Percentiles rank a stretch among this genome's conserved stretches.
These are phyloP conservation scores for Strigops habroptila DNA, from an alignment of 2,113 vertebrate species.

Conservation along the genomic window DNA sequence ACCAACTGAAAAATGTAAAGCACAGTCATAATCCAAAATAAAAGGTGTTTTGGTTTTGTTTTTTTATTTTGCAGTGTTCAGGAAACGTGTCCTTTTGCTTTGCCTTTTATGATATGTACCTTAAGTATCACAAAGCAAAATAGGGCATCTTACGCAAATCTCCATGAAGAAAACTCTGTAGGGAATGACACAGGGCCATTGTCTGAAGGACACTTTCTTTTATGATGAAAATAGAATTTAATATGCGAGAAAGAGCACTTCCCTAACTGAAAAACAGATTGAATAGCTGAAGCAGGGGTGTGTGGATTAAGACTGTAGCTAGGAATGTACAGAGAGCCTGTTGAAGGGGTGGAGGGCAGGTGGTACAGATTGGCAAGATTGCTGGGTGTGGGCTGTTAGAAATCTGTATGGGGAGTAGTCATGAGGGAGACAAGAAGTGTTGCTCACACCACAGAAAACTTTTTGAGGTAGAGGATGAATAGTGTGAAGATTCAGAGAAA, in stretches of 20 bases:
- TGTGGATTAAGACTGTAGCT: conserved; percentile 41
- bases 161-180: not conserved
- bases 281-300: conserved; percentile 49
- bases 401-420: conserved; percentile 30
- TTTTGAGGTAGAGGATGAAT: conserved; percentile 14
- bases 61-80: not conserved
- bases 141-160: not conserved
- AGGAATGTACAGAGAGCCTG: conserved; percentile 58
- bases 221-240: not conserved
- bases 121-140: not conserved
- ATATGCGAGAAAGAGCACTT: conserved; percentile 36
- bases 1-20: not conserved
- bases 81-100: not conserved
- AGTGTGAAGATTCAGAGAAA: not conserved
- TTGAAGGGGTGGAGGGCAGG: conserved; percentile 69
- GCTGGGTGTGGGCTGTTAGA: conserved; percentile 47
- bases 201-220: conserved; percentile 19
- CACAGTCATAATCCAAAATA: not conserved
- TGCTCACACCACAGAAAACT: not conserved
- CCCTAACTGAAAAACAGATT: conserved; percentile 45
- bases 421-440: conserved; percentile 18
- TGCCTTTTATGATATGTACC: not conserved
- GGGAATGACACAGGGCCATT: not conserved
- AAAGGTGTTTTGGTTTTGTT: not conserved
- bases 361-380: conserved; percentile 48